Percentiles rank a stretch among this genome's conserved stretches.
phyloP scores from a whole-genome alignment of 2,888 invertebrate species.

The Linnaemya vulpina region DNA sequence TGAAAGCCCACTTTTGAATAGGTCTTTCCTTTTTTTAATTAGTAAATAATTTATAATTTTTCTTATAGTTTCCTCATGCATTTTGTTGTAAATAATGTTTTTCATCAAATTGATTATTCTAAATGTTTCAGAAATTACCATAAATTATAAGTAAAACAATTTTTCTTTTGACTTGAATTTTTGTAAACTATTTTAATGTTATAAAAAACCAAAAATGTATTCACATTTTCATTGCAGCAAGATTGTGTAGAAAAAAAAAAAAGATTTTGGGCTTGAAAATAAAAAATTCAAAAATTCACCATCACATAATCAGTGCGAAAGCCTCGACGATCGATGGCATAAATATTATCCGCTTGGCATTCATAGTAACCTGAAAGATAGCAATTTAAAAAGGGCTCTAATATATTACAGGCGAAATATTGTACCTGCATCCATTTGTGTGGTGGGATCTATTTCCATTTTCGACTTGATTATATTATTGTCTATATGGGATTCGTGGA shows the following conservation, averaged over 20 bases:
- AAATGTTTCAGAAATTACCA: conserved; percentile 47
- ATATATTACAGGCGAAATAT: neutral
- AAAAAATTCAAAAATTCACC: conserved; percentile 80
- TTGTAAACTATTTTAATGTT: neutral
- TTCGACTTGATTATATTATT: conserved; percentile 93
- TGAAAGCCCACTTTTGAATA: conserved; percentile 13
- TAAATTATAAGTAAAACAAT: neutral
- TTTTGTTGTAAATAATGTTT: neutral
- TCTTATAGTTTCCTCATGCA: neutral
- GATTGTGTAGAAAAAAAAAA: conserved; percentile 21
- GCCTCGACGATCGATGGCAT: conserved; percentile 93
- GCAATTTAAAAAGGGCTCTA: neutral
- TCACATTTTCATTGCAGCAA: neutral
- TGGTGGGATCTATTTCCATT: conserved; percentile 96
- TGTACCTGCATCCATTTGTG: conserved; percentile 95
- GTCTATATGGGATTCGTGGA: conserved; percentile 93
- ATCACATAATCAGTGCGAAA: conserved; percentile 92
- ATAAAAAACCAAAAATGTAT: conserved; percentile 26
- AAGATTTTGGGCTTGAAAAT: conserved; percentile 3
- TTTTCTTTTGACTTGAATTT: neutral
- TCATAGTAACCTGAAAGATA: conserved; percentile 87
- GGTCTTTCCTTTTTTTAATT: conserved; percentile 76
- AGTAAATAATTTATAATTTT: conserved; percentile 82
- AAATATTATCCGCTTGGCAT: conserved; percentile 96
- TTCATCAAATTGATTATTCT: neutral